Percentiles rank a stretch among this genome's conserved stretches.
Evolutionary conservation across 2,888 invertebrate species (phyloP).

Genomic region (Platypus cylindrus): DNA sequence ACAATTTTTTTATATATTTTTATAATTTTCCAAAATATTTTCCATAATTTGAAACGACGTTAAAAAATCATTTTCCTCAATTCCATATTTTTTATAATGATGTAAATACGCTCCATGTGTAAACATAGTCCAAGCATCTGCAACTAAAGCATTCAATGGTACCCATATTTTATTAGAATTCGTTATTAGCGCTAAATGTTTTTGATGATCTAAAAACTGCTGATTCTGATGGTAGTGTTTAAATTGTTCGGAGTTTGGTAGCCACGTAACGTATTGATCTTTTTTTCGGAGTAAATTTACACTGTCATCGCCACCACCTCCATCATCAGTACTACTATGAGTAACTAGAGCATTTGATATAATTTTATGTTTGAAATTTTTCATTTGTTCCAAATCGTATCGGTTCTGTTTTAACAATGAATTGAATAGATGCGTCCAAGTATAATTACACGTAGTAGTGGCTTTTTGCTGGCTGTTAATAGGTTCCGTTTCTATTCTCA

Average conservation of each 20-base stretch:
- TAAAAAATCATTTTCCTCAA: conserved; percentile 37
- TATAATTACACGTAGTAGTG: conserved; percentile 28
- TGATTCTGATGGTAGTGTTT: conserved; percentile 32
- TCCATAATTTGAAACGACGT: conserved; percentile 39
- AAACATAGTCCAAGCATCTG: conserved; percentile 38
- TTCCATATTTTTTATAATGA: conserved; percentile 38
- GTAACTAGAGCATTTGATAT: conserved; percentile 35
- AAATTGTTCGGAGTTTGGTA: conserved; percentile 27
- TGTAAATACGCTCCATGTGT: conserved; percentile 39
- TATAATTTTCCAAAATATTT: conserved; percentile 36
- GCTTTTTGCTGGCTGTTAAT: conserved; percentile 25
- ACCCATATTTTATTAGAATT: conserved; percentile 35
- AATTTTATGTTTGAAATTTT: conserved; percentile 15
- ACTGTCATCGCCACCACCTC: conserved; percentile 25
- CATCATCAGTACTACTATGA: conserved; percentile 32
- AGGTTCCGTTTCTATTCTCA: conserved; percentile 35
- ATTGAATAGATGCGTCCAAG: conserved; percentile 28
- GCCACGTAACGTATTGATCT: conserved; percentile 34
- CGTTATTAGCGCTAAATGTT: conserved; percentile 34
- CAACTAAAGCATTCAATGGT: conserved; percentile 32
- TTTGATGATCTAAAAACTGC: conserved; percentile 32
- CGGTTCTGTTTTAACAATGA: conserved; percentile 17
- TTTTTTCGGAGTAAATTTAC: conserved; percentile 22
- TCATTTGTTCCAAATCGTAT: conserved; percentile 17
- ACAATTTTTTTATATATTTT: conserved; percentile 24